Evolutionary conservation across 2,113 vertebrate genomes (phyloP).

Genomic region (Helogale parvula): DNA sequence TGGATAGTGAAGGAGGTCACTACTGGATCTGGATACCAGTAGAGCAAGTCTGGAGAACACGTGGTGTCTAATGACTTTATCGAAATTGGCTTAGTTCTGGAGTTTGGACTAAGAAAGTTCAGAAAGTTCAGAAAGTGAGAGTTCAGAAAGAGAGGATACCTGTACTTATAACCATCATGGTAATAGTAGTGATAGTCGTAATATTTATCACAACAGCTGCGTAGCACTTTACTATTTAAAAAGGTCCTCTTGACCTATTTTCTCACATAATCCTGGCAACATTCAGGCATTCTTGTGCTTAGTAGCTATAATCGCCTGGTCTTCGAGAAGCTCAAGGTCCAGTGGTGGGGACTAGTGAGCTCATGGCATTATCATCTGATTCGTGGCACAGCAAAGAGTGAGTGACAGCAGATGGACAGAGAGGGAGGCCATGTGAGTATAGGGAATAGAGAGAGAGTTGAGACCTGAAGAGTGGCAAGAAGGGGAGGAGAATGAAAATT

Average conservation of each 20-base stretch:
- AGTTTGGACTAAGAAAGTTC: neutral
- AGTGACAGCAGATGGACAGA: neutral
- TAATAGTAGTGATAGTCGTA: neutral
- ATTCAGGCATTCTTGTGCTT: neutral
- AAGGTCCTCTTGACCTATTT: neutral
- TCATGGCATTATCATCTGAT: neutral
- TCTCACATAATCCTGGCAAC: neutral
- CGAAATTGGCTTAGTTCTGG: neutral
- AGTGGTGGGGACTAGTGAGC: neutral
- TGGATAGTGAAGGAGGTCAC: neutral
- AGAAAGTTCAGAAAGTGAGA: neutral
- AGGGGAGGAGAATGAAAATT: neutral
- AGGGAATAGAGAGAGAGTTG: neutral
- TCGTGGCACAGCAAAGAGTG: neutral
- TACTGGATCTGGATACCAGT: neutral
- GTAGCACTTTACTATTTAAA: neutral
- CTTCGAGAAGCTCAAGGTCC: neutral
- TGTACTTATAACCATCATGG: neutral
- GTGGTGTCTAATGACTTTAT: neutral
- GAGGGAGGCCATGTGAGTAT: neutral
- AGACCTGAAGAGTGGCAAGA: neutral
- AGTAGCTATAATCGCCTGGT: neutral
- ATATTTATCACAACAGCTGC: neutral
- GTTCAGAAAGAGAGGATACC: neutral
- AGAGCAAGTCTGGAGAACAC: neutral